Base-by-base conservation (phyloP, 2,888 invertebrate species). In the Chorisops tibialis region DNA sequence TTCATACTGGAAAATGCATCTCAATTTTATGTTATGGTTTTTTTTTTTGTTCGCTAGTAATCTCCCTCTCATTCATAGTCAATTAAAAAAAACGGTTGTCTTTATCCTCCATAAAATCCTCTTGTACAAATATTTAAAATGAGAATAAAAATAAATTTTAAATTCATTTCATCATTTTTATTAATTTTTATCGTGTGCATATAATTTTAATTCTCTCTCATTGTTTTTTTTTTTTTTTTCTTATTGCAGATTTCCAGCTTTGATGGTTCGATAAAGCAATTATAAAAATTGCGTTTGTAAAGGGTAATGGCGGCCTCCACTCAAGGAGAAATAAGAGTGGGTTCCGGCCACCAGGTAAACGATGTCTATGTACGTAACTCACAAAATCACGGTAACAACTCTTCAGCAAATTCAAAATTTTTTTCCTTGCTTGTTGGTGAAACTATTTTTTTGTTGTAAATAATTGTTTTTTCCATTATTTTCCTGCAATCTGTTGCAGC, bases 251-350 rank as follows among this genome's bases (percentile, higher is more conserved):
- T 56, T 45, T 43, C 16, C 45, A 30, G 43, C n/a, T 7, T 43
- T 19, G 16, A 56, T 43, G 56, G 43, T 56, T 21, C 56, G 56
- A 56, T 56, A 56, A 56, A 56, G 43, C 24, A 56, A 56, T 56
- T 43, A 45, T 56, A 56, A 56, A 56, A 56, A 56, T 56, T 56
- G 56, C 56, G 56, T 35, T 60, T 61, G 43, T 76, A 75, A 76
- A 77, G 77, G 77, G 77, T 77, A 76, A 78, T 78, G 78, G 78
- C 79, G 82, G 85, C 86, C 78, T 85, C 86, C 78, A 85, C 86
- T 80, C 87, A 87, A 81, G 86, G 86, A 81, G 87, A 87, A 82
- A 87, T 87, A 80, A 84, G 87, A 84, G 86, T 87, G 83, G 87
- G 87, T 82, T 84, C 86, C 79, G 85, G 85, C 79, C 87, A 86